Evolutionary conservation across 2,888 invertebrate genomes (phyloP), one percentile per base, ranked within the genome.

Genomic region (Apamea sordens): DNA sequence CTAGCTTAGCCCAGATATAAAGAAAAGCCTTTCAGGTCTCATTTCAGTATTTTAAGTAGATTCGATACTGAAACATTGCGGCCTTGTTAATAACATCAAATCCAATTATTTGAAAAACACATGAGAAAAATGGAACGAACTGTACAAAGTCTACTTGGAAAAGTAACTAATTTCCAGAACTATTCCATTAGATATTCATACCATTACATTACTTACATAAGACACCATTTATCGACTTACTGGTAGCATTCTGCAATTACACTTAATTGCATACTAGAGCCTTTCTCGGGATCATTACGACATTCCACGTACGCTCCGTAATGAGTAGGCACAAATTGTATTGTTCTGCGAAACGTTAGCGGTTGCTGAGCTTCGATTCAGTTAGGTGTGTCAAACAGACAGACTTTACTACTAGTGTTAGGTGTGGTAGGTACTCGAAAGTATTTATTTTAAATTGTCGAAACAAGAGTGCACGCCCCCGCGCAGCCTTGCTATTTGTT

Each of bases 261-360:
- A 56, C 41, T 85, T 85, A 79, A 85, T 72, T 76, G 74, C 61
- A 61, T 47, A 24, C 13, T 78, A 68, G 24, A 53, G 68, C 24
- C 5, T 65, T 85, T 73, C 85, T 44, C 8, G 65, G 73, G 11
- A 82, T 71, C 56, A 74, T 82, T 82, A 76, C 79, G 13, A 36
- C 21, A 63, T 82, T 79, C 73, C 67, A 47, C 50, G 67, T 74
- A 77, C 24, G 73, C 68, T 76, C 47, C 13, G 67, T 76, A 85
- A 73, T 76, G 68, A 76, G 76, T 76, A 50, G 73, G 21, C 24
- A 73, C 64, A 65, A 78, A 76, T 78, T 71, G 71, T 79, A 64
- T 65, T 77, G 73, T 85, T 85, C 76, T 59, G 18, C 6, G 82
- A 82, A 84, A 70, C 21, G n/a, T 65, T 78, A 74, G 6, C 18